phyloP scores from a whole-genome alignment of 2,888 invertebrate species.

The Mechanitis messenoides region DNA sequence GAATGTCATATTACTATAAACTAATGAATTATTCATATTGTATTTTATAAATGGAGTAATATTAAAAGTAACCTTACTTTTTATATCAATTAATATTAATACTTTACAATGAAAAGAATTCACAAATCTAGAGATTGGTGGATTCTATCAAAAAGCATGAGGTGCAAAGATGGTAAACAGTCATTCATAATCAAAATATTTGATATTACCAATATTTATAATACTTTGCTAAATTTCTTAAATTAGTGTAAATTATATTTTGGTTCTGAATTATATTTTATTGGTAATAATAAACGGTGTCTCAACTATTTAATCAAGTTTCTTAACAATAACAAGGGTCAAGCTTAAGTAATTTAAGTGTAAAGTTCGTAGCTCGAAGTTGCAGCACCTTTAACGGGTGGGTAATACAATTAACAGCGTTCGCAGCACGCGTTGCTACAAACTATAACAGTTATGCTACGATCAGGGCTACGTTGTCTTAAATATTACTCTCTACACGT shows the following conservation, averaged over 20 bases:
- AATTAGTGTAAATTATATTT: background rate
- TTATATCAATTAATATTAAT: no score
- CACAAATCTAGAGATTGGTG: no score
- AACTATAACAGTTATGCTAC: conserved; percentile 10
- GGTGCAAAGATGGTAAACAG: no score
- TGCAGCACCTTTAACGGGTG: conserved; percentile 46
- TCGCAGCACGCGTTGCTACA: conserved; percentile 45
- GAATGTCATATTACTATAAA: no score
- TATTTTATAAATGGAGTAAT: no score
- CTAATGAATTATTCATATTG: no score
- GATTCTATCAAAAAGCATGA: no score
- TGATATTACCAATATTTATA: background rate
- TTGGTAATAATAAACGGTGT: conserved; percentile 6
- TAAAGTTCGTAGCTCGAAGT: conserved; percentile 35
- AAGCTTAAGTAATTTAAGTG: conserved; percentile 33
- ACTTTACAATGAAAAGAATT: no score
- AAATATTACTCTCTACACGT: background rate
- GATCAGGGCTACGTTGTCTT: conserved; percentile 17
- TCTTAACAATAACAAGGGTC: conserved; percentile 34
- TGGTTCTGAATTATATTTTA: background rate
- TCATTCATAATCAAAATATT: no score
- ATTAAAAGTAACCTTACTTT: no score
- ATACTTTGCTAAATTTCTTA: background rate
- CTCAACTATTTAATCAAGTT: conserved; percentile 28
- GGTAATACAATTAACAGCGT: conserved; percentile 55